These are phyloP conservation scores for Cephalotes varians DNA, from an alignment of 2,888 invertebrate species.

Conservation along the genomic window DNA sequence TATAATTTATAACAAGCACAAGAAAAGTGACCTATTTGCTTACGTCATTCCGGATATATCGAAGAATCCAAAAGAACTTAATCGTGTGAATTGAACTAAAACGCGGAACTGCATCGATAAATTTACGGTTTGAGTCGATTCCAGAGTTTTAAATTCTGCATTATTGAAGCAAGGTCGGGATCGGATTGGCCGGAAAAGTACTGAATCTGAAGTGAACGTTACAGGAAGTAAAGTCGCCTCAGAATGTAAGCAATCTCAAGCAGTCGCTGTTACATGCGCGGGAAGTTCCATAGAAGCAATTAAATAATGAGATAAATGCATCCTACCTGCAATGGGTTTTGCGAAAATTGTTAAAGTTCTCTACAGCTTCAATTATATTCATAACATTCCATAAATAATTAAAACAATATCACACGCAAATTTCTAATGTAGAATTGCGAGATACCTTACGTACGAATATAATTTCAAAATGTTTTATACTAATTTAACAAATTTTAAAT, in stretches of 20 bases:
- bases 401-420: not conserved
- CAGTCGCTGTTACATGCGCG: constrained; percentile 33
- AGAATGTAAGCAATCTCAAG: constrained; percentile 52
- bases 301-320: constrained; percentile 45
- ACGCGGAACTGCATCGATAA: constrained; percentile 34
- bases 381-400: constrained; percentile 38
- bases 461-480: not conserved
- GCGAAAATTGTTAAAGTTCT: constrained; percentile 42
- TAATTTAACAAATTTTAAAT: not conserved
- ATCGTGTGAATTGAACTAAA: constrained; percentile 44
- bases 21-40: constrained; percentile 3
- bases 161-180: constrained; percentile 34
- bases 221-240: constrained; percentile 35
- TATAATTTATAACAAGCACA: not conserved
- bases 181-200: constrained; percentile 31
- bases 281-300: constrained; percentile 34
- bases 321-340: not conserved
- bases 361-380: constrained; percentile 23
- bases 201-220: constrained; percentile 43
- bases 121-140: constrained; percentile 47
- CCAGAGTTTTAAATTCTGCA: constrained; percentile 54
- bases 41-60: constrained; percentile 12
- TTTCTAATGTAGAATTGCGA: not conserved
- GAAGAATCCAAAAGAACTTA: constrained; percentile 51
- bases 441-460: not conserved